phyloP scores from a whole-genome alignment of 2,797 vertebrate species.

The Gymnothorax reevesii region DNA sequence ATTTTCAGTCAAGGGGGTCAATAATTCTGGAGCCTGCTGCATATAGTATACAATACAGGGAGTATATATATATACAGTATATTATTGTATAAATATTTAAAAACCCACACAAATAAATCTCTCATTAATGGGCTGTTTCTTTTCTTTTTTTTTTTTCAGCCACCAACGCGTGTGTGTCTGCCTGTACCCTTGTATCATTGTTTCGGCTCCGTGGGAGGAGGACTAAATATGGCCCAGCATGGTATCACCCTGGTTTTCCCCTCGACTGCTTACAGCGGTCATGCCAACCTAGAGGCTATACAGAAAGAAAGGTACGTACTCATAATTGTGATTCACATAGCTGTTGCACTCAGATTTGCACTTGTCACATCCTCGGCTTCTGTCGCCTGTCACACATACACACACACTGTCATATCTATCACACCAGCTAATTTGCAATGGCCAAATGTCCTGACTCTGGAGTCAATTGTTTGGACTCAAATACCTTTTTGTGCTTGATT shows the following conservation, averaged over 20 bases:
- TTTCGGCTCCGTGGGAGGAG: slow-evolving; percentile 79
- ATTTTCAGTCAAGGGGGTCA: too few relatives aligned
- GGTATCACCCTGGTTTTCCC: slow-evolving; percentile 78
- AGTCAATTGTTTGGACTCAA: too few relatives aligned
- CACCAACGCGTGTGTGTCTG: slow-evolving; percentile 63
- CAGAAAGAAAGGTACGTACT: slow-evolving; percentile 78
- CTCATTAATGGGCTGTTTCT: neutral
- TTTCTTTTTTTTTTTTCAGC: slow-evolving; percentile 41
- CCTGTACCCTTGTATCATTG: slow-evolving; percentile 84
- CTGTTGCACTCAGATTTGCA: neutral
- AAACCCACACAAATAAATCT: too few relatives aligned
- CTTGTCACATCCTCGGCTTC: neutral
- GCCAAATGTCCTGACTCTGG: too few relatives aligned
- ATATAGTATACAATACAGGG: too few relatives aligned
- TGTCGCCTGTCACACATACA: neutral
- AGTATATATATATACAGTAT: too few relatives aligned
- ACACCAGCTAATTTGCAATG: neutral
- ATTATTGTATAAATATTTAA: too few relatives aligned
- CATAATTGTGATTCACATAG: neutral
- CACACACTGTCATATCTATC: neutral
- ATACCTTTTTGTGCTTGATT: too few relatives aligned
- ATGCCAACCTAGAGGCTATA: slow-evolving; percentile 76
- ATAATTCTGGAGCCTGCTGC: too few relatives aligned
- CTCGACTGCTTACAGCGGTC: slow-evolving; percentile 69
- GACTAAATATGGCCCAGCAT: slow-evolving; percentile 73